Evolutionary conservation across 2,113 vertebrate species (phyloP).

Genomic region (Takifugu flavidus): DNA sequence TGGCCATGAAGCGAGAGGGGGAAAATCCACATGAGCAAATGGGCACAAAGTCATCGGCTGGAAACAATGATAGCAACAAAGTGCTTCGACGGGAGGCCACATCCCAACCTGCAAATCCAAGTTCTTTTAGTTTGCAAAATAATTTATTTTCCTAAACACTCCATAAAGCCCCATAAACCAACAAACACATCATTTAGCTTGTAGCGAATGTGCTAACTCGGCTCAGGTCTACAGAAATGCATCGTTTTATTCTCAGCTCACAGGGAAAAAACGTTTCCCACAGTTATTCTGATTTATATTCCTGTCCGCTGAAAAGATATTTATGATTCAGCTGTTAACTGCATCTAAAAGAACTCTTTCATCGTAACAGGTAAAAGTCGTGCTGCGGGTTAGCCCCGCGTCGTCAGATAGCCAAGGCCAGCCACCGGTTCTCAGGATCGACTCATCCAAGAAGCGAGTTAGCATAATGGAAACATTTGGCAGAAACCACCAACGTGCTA

Average conservation of each 20-base stretch:
- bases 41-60: background rate
- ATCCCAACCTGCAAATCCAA: too few relatives aligned
- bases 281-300: too few relatives aligned
- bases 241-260: too few relatives aligned
- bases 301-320: too few relatives aligned
- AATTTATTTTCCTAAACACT: too few relatives aligned
- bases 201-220: too few relatives aligned
- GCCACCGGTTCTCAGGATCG: constrained; percentile 61
- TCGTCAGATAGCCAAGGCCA: constrained; percentile 39
- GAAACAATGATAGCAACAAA: constrained; percentile 5
- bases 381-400: constrained; percentile 64
- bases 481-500: constrained; percentile 29
- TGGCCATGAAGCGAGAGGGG: background rate
- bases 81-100: background rate
- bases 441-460: constrained; percentile 67
- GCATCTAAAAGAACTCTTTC: background rate
- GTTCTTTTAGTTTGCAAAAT: too few relatives aligned
- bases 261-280: too few relatives aligned
- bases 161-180: too few relatives aligned
- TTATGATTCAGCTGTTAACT: background rate
- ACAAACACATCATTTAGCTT: too few relatives aligned
- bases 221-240: too few relatives aligned
- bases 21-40: background rate
- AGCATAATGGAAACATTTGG: constrained; percentile 59
- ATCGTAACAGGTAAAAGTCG: constrained; percentile 66